Conservation (phyloP, 1,140 invertebrate genomes). For the Pectinophora gossypiella region DNA sequence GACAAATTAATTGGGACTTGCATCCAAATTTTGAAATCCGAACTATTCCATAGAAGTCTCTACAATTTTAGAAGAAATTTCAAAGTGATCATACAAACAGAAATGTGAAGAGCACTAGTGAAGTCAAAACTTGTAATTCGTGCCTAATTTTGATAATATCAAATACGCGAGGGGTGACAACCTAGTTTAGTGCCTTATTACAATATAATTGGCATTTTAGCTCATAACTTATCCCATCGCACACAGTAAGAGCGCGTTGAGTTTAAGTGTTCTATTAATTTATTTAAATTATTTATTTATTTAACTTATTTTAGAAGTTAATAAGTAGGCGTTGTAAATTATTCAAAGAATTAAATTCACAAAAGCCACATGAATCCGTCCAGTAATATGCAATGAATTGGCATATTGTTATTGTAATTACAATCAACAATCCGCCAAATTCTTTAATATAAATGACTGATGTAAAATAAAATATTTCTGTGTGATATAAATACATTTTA, state of each 20-base stretch:
- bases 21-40: too few species aligned
- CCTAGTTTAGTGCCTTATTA: constrained; percentile 13
- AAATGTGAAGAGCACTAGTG: not conserved
- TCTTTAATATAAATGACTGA: constrained; percentile 66
- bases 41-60: too few species aligned
- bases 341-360: not conserved
- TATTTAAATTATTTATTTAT: constrained; percentile 74
- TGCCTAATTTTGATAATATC: not conserved
- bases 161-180: not conserved
- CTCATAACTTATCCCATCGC: constrained; percentile 43
- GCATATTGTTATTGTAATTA: constrained; percentile 21
- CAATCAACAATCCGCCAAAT: constrained; percentile 40
- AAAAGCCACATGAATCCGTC: constrained; percentile 20
- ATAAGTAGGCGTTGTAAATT: constrained; percentile 33
- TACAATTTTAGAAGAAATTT: too few species aligned
- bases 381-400: constrained; percentile 27
- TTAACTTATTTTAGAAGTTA: constrained; percentile 64
- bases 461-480: constrained; percentile 58
- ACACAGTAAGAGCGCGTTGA: constrained; percentile 22
- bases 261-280: constrained; percentile 46
- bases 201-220: constrained; percentile 16
- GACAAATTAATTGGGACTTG: too few species aligned
- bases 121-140: not conserved
- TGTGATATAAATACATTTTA: constrained; percentile 64
- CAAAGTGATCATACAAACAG: too few species aligned